A percentile compares a stretch with the other conserved stretches of the same genome.
Conservation (phyloP, 1,140 invertebrate genomes). For the Meloidogyne exigua region DNA sequence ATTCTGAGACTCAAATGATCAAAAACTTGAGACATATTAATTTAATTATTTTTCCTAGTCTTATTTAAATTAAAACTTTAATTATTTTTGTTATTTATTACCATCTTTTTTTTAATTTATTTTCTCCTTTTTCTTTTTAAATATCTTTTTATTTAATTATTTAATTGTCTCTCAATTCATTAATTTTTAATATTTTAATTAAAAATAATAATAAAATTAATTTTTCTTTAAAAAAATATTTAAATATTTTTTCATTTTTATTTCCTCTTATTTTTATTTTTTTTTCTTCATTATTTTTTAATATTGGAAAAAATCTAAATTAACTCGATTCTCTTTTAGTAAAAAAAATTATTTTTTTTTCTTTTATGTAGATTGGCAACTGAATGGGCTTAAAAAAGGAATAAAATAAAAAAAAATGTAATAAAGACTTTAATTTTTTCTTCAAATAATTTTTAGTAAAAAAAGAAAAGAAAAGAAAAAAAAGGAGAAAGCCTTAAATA, state of each 20-base stretch:
- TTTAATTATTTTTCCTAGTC: too few relatives aligned
- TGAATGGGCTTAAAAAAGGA: background rate
- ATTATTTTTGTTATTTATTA: too few relatives aligned
- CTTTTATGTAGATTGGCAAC: background rate
- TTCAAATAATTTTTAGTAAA: background rate
- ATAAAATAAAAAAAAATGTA: background rate
- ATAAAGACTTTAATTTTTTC: conserved; percentile 2
- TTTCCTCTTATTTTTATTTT: background rate
- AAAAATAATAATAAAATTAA: too few relatives aligned
- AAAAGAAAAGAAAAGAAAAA: background rate
- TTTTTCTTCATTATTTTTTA: background rate
- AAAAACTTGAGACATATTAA: too few relatives aligned
- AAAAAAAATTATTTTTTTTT: background rate
- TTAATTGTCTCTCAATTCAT: too few relatives aligned
- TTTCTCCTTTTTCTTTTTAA: too few relatives aligned
- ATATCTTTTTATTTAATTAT: too few relatives aligned
- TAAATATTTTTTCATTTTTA: background rate
- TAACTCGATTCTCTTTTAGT: background rate
- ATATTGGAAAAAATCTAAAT: background rate
- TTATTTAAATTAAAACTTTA: too few relatives aligned
- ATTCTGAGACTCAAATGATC: too few relatives aligned
- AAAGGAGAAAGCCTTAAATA: background rate
- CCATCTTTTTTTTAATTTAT: too few relatives aligned
- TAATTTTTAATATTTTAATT: too few relatives aligned
- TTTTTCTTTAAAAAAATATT: background rate